Percentiles rank a stretch among this genome's conserved stretches.
These are phyloP conservation scores for Latrodectus elegans DNA, from an alignment of 2,888 invertebrate species.

Conservation along the genomic window DNA sequence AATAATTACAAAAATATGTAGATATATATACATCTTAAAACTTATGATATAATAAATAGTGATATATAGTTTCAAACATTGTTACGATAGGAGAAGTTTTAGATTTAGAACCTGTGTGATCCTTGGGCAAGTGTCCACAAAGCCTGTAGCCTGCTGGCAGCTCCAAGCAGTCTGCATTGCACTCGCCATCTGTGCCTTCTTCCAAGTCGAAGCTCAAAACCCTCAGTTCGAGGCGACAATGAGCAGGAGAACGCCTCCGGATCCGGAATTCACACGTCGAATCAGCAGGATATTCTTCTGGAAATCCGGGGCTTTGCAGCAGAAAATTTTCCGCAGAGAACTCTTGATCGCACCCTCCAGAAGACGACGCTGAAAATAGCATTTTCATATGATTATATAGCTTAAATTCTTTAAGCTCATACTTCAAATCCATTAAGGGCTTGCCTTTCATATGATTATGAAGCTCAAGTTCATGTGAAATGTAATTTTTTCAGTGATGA, in stretches of 20 bases:
- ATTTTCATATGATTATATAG: too few relatives aligned
- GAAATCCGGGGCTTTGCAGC: conserved; percentile 71
- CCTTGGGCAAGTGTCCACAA: conserved; percentile 70
- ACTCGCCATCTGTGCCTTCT: conserved; percentile 61
- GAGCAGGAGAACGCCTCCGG: conserved; percentile 26
- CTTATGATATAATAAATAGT: too few relatives aligned
- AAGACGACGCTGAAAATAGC: neutral
- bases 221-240: conserved; percentile 70
- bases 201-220: conserved; percentile 71
- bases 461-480: too few relatives aligned
- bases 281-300: conserved; percentile 69
- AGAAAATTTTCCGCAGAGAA: conserved; percentile 44
- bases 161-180: conserved; percentile 70
- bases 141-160: conserved; percentile 69
- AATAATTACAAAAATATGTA: too few relatives aligned
- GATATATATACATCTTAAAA: too few relatives aligned
- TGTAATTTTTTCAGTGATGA: too few relatives aligned
- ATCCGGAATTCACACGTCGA: conserved; percentile 70
- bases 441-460: too few relatives aligned
- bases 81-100: too few relatives aligned
- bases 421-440: too few relatives aligned
- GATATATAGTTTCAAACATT: too few relatives aligned
- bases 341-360: conserved; percentile 19
- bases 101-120: conserved; percentile 44
- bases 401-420: too few relatives aligned